Evolutionary conservation across 2,113 vertebrate genomes (phyloP).

Genomic region (Patagioenas fasciata): DNA sequence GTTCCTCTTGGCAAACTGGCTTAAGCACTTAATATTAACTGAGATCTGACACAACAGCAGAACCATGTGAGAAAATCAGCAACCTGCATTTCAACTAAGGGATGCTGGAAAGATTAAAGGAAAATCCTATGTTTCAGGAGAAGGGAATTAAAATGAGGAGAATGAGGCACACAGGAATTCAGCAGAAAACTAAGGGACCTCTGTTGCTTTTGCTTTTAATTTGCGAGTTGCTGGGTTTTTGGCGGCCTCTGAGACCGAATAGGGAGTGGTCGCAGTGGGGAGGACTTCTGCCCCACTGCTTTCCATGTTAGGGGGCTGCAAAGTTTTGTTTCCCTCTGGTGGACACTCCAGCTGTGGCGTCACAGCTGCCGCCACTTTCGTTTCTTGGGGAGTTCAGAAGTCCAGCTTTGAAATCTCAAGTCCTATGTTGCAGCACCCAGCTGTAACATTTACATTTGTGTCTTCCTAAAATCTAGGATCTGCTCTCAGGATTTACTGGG

Average conservation of each 20-base stretch:
- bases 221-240: neutral
- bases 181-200: neutral
- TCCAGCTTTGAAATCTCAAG: neutral
- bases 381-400: neutral
- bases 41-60: neutral
- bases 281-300: neutral
- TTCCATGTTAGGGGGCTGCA: rapidly evolving
- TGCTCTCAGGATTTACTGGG: neutral
- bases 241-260: neutral
- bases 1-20: neutral
- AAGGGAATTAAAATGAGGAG: neutral
- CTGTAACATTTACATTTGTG: neutral
- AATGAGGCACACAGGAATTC: neutral
- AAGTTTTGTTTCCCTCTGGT: neutral
- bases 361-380: neutral
- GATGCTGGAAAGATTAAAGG: neutral
- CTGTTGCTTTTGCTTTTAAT: neutral
- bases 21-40: neutral
- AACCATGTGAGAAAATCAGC: neutral
- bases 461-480: neutral
- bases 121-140: neutral
- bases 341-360: neutral
- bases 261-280: neutral
- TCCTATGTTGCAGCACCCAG: neutral
- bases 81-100: neutral